Evolutionary conservation across 2,113 vertebrate genomes (phyloP).

Genomic region (Thinocorus orbignyianus): DNA sequence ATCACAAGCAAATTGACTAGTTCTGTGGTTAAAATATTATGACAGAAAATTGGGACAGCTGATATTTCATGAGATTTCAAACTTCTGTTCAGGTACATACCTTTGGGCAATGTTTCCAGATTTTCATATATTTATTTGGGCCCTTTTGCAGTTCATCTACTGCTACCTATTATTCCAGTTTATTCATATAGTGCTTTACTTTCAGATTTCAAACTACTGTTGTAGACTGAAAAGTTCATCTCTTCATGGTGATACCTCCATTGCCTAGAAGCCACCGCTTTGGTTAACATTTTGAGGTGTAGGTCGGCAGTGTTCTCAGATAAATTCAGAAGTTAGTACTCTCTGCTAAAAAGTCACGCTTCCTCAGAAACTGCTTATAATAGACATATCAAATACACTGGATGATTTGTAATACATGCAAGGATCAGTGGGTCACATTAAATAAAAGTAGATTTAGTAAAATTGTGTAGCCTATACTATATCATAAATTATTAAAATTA

Average conservation of each 20-base stretch:
- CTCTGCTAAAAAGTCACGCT: neutral
- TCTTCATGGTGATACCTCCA: neutral
- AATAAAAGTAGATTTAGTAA: slow-evolving; percentile 56
- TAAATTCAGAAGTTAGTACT: neutral
- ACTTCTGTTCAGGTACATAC: neutral
- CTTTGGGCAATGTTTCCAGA: neutral
- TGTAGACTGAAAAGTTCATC: neutral
- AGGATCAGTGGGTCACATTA: slow-evolving; percentile 39
- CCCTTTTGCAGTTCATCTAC: neutral
- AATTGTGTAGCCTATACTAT: slow-evolving; percentile 24
- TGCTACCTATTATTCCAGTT: too few relatives aligned
- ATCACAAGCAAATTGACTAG: neutral
- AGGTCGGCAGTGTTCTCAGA: neutral
- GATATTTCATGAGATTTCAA: neutral
- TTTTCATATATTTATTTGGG: neutral
- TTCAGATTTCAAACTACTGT: neutral
- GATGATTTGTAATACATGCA: slow-evolving; percentile 3
- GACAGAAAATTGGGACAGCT: neutral
- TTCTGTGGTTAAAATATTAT: neutral
- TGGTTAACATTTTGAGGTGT: neutral
- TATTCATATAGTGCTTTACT: neutral
- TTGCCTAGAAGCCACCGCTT: neutral
- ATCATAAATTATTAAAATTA: slow-evolving; percentile 67
- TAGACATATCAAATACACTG: neutral
- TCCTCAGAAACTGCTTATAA: neutral